Evolutionary conservation across 1,140 invertebrate species (phyloP), one percentile per base, ranked within the genome.

Genomic region (Bombus confusus): DNA sequence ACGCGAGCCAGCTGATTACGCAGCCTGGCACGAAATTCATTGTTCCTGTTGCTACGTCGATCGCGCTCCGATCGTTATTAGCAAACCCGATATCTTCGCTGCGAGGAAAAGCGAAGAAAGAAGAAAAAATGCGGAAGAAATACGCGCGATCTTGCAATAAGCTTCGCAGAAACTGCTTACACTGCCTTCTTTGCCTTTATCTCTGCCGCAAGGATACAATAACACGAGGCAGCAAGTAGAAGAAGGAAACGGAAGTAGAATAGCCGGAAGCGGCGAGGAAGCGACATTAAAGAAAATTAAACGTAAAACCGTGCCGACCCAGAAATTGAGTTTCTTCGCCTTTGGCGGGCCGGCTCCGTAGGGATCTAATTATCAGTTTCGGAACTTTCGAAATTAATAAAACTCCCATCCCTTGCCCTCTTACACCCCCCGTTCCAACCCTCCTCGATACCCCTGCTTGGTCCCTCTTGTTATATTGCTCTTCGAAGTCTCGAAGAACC

Each of bases 321-420:
- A 89, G 88, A 91, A 91, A 88, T 89, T 86, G 79, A 89, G 90
- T 86, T 90, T 83, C 83, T 83, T 83, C 74, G 86, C 86, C 89
- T 87, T 87, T 90, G 83, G 79, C 79, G 80, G 66, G 87, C 83
- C 86, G 82, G 81, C 81, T 92, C 90, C 86, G 84, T 83, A 75
- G 88, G 92, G 91, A 93, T 94, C 93, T 94, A 94, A 94, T 94
- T 94, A 94, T 94, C 91, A 93, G 93, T 94, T 94, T 88, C 82
- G 87, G 87, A 94, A 94, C 89, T 94, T 94, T 92, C 81, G 90
- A 94, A 93, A 94, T 94, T 94, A 94, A 94, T 94, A 94, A 94
- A 94, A 94, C 93, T 94, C 87, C 62, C 76, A 72, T 86, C 85
- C 77, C 83, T 71, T 41, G 34, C 18, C 34, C 69, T 62, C 71